Conservation (phyloP, 2,797 vertebrate species). For the Gephyroberyx darwinii region DNA sequence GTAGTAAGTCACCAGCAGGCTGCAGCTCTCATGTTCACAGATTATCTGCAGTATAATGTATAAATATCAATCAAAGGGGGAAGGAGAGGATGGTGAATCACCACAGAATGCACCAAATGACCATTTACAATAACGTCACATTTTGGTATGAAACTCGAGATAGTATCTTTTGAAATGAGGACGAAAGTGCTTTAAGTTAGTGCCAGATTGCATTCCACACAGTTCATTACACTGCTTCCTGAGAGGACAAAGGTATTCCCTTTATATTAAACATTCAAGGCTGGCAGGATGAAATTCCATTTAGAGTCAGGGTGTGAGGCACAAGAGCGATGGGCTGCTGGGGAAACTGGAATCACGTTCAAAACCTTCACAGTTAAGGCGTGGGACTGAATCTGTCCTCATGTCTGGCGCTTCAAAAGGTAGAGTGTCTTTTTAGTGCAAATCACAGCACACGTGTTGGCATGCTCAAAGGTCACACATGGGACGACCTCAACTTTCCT, state of each 20-base stretch:
- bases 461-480: conserved; percentile 47
- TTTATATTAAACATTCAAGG: conserved; percentile 74
- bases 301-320: conserved; percentile 56
- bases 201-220: conserved; percentile 66
- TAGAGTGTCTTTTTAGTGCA: conserved; percentile 64
- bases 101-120: conserved; percentile 37
- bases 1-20: conserved; percentile 12
- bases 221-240: conserved; percentile 62
- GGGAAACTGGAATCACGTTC: conserved; percentile 51
- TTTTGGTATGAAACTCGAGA: conserved; percentile 50
- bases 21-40: conserved; percentile 27
- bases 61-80: conserved; percentile 30
- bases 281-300: conserved; percentile 70
- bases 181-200: conserved; percentile 51
- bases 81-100: conserved; percentile 8
- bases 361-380: conserved; percentile 59
- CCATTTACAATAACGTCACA: conserved; percentile 25
- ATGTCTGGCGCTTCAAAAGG: conserved; percentile 53
- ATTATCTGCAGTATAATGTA: conserved; percentile 25
- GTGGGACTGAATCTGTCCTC: conserved; percentile 38
- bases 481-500: conserved; percentile 52
- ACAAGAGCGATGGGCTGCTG: conserved; percentile 37
- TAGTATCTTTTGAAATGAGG: conserved; percentile 57
- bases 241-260: conserved; percentile 64
- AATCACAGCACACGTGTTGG: conserved; percentile 53